Conservation (phyloP, 2,797 vertebrate genomes). For the Parauchenoglanis punctatus region DNA sequence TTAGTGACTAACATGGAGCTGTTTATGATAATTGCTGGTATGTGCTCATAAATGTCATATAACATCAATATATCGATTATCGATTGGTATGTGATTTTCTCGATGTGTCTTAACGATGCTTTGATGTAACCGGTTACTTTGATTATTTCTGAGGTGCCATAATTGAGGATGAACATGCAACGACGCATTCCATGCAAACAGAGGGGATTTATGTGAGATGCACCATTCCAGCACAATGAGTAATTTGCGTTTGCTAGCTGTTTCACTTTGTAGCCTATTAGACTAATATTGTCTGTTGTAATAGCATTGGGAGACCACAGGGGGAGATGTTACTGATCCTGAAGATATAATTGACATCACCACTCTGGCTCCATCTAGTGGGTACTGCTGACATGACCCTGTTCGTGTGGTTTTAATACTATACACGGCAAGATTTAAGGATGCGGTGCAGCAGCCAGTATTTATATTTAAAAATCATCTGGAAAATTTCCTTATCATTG, state of each 20-base stretch:
- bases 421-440: no score
- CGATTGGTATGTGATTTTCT: neutral
- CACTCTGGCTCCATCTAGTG: neutral
- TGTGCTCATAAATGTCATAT: neutral
- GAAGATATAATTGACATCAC: neutral
- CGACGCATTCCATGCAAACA: no score
- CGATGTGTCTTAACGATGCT: no score
- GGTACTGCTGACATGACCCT: neutral
- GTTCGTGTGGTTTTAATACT: neutral
- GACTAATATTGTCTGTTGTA: neutral
- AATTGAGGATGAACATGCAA: no score
- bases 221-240: no score
- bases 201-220: no score
- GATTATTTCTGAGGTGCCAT: no score
- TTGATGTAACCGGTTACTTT: no score
- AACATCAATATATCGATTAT: neutral
- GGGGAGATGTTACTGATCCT: neutral
- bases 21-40: neutral
- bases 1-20: neutral
- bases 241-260: neutral
- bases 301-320: neutral
- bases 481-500: neutral
- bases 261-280: neutral
- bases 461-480: neutral
- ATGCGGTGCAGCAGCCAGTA: neutral